A percentile compares a stretch with the other conserved stretches of the same genome.
Evolutionary conservation across 2,797 vertebrate species (phyloP).

Genomic region (Dromococcyx pavoninus): DNA sequence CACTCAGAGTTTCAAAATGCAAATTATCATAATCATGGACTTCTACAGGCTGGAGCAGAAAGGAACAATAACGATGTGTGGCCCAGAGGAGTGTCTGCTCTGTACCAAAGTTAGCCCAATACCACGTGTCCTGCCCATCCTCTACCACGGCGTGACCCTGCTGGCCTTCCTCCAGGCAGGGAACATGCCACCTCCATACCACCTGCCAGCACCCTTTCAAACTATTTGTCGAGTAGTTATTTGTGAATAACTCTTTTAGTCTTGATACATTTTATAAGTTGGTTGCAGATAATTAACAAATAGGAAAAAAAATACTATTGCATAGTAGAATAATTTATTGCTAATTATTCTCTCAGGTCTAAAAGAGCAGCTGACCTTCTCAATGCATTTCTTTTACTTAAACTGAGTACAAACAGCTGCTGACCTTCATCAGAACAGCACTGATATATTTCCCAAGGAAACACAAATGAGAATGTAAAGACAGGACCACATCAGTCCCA

Average conservation of each 20-base stretch:
- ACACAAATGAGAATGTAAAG: neutral
- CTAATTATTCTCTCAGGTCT: conserved; percentile 54
- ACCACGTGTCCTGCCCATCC: neutral
- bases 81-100: neutral
- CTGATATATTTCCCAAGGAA: conserved; percentile 10
- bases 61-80: rapidly evolving
- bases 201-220: conserved; percentile 2
- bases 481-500: neutral
- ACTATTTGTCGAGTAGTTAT: neutral
- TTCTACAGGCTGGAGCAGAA: neutral
- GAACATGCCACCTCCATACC: neutral
- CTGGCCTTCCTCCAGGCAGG: conserved; percentile 26
- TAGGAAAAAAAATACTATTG: conserved; percentile 6
- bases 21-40: neutral
- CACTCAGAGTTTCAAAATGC: neutral
- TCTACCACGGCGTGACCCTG: neutral
- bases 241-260: conserved; percentile 9
- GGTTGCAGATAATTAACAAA: conserved; percentile 36
- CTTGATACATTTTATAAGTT: conserved; percentile 22
- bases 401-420: conserved; percentile 39
- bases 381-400: neutral
- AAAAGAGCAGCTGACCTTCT: conserved; percentile 36
- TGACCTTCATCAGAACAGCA: conserved; percentile 41
- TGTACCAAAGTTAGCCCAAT: neutral
- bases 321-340: conserved; percentile 7